Evolutionary conservation across 2,888 invertebrate species (phyloP).

Genomic region (Steinernema hermaphroditum): DNA sequence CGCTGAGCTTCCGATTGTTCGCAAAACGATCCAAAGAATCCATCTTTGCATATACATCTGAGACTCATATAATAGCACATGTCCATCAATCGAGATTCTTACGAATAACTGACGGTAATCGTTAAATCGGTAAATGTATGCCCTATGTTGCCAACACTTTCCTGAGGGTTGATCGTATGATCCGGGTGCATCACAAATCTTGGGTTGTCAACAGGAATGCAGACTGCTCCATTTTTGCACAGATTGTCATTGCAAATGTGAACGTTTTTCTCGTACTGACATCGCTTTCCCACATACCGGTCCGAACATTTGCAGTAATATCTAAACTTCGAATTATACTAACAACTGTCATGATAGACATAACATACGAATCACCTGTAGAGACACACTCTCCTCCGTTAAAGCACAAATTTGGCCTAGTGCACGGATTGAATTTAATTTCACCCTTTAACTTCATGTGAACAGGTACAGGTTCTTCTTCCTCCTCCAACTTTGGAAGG

Average conservation of each 20-base stretch:
- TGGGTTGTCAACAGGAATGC: neutral
- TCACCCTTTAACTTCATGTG: neutral
- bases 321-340: neutral
- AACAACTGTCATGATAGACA: no score
- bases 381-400: neutral
- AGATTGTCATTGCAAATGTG: neutral
- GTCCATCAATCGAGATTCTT: no score
- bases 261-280: neutral
- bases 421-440: neutral
- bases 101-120: neutral
- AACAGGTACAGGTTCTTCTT: neutral
- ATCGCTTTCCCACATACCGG: neutral
- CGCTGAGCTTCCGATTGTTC: neutral
- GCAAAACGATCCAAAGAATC: neutral
- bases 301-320: neutral
- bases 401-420: neutral
- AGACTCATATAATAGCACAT: neutral
- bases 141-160: no score
- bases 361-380: neutral
- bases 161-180: no score
- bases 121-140: neutral
- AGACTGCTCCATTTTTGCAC: neutral
- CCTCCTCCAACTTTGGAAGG: no score
- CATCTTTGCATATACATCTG: neutral
- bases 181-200: neutral